Percentiles rank a stretch among this genome's conserved stretches.
Evolutionary conservation across 2,888 invertebrate species (phyloP).

Genomic region (Torymus aiolomorphi): DNA sequence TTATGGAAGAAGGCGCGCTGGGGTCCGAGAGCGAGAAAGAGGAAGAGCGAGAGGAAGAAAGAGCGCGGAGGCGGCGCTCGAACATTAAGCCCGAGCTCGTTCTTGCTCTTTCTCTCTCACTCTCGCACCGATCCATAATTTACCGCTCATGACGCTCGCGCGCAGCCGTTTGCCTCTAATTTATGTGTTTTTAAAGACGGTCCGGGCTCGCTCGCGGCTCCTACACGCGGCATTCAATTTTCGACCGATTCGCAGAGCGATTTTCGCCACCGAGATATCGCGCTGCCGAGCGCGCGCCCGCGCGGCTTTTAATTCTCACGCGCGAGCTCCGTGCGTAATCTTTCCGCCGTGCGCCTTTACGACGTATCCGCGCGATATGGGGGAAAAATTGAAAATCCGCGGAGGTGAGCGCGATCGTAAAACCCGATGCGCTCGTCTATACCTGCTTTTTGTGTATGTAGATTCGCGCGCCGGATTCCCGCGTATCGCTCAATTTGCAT

Average conservation of each 20-base stretch:
- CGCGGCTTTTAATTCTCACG: slow-evolving; percentile 32
- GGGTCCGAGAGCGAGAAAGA: slow-evolving; percentile 3
- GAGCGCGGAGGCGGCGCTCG: slow-evolving; percentile 26
- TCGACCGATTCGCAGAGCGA: slow-evolving; percentile 57
- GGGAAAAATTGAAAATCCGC: slow-evolving; percentile 43
- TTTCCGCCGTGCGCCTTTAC: neutral
- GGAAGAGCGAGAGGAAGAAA: neutral
- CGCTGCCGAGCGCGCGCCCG: neutral
- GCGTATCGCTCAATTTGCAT: slow-evolving; percentile 53
- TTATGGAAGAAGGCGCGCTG: slow-evolving; percentile 1
- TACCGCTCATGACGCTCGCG: slow-evolving; percentile 70
- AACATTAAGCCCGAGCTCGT: slow-evolving; percentile 50
- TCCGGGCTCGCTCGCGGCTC: slow-evolving; percentile 62
- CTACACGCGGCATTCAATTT: slow-evolving; percentile 68
- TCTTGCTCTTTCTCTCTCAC: slow-evolving; percentile 20
- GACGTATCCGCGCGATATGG: slow-evolving; percentile 8
- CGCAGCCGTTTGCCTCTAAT: slow-evolving; percentile 72
- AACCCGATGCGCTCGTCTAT: slow-evolving; percentile 9
- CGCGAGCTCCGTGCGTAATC: neutral
- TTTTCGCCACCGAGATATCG: slow-evolving; percentile 43
- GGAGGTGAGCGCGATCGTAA: slow-evolving; percentile 31
- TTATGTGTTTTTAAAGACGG: slow-evolving; percentile 74
- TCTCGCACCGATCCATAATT: slow-evolving; percentile 72
- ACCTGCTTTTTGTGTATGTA: slow-evolving; percentile 22
- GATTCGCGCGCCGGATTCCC: slow-evolving; percentile 14